Evolutionary conservation across 2,113 vertebrate genomes (phyloP).

Genomic region (Bos indicus): DNA sequence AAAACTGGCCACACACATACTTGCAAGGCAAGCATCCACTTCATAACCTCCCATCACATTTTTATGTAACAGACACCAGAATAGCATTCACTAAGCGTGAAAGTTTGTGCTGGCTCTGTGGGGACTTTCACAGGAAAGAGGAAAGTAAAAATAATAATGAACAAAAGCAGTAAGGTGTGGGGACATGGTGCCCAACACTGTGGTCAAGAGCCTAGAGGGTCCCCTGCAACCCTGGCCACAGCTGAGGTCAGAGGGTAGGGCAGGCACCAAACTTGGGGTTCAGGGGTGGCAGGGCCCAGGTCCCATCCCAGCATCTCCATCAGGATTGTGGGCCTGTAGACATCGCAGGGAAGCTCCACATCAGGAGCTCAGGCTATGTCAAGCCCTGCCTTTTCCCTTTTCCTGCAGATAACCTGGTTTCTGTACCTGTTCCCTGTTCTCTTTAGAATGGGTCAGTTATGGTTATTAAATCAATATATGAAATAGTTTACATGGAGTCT

Average conservation of each 20-base stretch:
- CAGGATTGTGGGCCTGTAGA: background rate
- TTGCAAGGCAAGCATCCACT: background rate
- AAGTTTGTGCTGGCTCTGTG: background rate
- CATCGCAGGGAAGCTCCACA: rapidly evolving
- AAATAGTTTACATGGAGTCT: background rate
- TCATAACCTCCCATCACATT: background rate
- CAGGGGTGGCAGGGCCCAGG: background rate
- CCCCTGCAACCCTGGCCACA: background rate
- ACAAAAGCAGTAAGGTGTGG: background rate
- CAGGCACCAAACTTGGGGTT: background rate
- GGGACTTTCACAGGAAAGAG: background rate
- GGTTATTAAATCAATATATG: background rate
- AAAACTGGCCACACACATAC: background rate
- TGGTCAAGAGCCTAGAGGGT: background rate
- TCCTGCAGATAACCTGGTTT: background rate
- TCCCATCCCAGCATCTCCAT: background rate
- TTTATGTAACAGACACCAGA: background rate
- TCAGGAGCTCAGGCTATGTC: background rate
- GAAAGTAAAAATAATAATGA: background rate
- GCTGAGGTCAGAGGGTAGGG: background rate
- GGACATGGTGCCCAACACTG: background rate
- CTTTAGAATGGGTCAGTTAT: background rate
- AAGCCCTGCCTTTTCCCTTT: background rate
- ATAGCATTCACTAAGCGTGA: background rate
- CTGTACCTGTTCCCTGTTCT: background rate